Evolutionary conservation across 92 coral and sea anemone genomes (phyloP), one percentile per base, ranked within the genome.

Genomic region (Nematostella vectensis): DNA sequence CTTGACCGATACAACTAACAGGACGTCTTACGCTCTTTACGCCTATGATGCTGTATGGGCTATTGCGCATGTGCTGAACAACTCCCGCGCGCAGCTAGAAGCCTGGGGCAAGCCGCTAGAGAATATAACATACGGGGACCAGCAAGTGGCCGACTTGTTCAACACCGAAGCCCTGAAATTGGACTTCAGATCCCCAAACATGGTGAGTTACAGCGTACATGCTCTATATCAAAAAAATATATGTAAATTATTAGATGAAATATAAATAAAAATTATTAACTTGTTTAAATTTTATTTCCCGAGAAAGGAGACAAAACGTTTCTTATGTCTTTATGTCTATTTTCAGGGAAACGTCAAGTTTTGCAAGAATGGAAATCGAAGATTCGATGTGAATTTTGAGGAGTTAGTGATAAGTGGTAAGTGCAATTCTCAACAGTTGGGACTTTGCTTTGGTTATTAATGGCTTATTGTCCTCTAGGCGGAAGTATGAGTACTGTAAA

Each of bases 41-140:
- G 84, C 67, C 30, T 87, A 93, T 43, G 99, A 86, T n/a, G 99
- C 99, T 8, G 81, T 93, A 3, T 93, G 95, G 83, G 77, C 99
- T 3, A 87, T 93, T 48, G 96, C 93, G 21, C 62, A 81, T 44
- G 89, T 93, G 29, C 29, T 93, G 55, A 44, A 86, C n/a, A 61
- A 74, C 13, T 83, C 99, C 10, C 75, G 71, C n/a, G 24, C 13
- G 3, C 52, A 33, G 17, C 70, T 86, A 2, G 19, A 36, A 1
- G 48, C 9, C 1, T 59, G 25, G 37, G 81, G 74, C 13, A 73
- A 72, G 59, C 21, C 60, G 44, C 79, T 93, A 47, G 80, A 75
- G 27, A 75, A 87, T 39, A 48, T 87, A 24, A 79, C 80, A 0
- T 87, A 93, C 48, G 88, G 87, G 0, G 85, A 93, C 50, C 36